These are phyloP conservation scores for Macrostomum cliftonense DNA, from an alignment of 2,888 invertebrate genomes.

Conservation along the genomic window DNA sequence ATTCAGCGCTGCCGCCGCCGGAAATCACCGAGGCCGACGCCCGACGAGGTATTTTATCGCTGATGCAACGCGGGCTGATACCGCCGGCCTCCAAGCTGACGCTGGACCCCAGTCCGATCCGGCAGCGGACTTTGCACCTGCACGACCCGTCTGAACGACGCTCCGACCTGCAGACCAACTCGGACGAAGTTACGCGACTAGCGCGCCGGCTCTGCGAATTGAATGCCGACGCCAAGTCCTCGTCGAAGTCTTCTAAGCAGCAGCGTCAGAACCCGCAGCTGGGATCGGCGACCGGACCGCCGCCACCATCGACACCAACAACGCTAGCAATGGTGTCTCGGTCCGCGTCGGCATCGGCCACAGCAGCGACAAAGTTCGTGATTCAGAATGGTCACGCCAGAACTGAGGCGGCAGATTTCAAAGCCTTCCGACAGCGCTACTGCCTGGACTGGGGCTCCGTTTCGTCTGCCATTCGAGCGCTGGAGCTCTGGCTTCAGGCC, in stretches of 20 bases:
- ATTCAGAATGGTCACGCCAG: constrained; percentile 30
- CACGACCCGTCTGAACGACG: constrained; percentile 16
- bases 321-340: constrained; percentile 29
- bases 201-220: not conserved
- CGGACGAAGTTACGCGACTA: not conserved
- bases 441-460: constrained; percentile 26
- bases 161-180: constrained; percentile 18
- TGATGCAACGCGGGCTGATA: constrained; percentile 34
- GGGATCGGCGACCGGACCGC: not conserved
- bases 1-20: constrained; percentile 32
- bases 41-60: constrained; percentile 29
- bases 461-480: not conserved
- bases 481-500: constrained; percentile 19
- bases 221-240: not conserved
- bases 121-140: constrained; percentile 20
- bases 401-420: constrained; percentile 25
- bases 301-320: constrained; percentile 19
- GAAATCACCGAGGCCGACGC: constrained; percentile 34
- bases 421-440: constrained; percentile 33
- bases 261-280: not conserved
- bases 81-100: constrained; percentile 33
- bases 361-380: constrained; percentile 19
- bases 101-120: constrained; percentile 33
- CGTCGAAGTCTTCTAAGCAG: not conserved
- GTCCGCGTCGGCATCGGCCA: constrained; percentile 16